A percentile compares a stretch with the other conserved stretches of the same genome.
phyloP scores from a whole-genome alignment of 2,888 invertebrate genomes.

The Mythimna ferrago region DNA sequence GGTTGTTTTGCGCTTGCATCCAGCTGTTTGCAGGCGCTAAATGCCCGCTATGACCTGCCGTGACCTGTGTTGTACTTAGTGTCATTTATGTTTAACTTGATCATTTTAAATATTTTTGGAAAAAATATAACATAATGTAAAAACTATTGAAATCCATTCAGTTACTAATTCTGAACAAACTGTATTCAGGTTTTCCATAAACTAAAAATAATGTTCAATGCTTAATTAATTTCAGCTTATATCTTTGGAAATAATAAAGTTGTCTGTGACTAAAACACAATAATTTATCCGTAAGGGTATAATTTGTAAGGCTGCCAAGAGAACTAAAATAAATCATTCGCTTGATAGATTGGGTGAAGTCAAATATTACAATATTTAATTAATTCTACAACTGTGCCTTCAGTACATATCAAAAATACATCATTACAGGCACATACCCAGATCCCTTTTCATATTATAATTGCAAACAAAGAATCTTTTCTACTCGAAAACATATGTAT shows the following conservation, averaged over 20 bases:
- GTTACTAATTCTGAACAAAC: too few species aligned
- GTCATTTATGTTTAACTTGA: too few species aligned
- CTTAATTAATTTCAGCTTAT: too few species aligned
- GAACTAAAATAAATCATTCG: neutral
- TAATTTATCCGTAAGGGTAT: neutral
- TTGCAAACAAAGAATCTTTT: conserved; percentile 49
- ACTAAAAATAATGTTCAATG: too few species aligned
- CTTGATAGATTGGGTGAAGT: neutral
- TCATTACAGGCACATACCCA: neutral
- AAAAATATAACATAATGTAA: too few species aligned
- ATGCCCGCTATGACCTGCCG: too few species aligned
- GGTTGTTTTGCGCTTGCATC: too few species aligned
- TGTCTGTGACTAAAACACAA: neutral
- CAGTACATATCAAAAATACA: neutral
- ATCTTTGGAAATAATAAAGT: neutral
- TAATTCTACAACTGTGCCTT: neutral
- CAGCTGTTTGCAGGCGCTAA: too few species aligned
- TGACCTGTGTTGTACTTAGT: too few species aligned
- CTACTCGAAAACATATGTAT: conserved; percentile 49
- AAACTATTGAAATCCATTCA: too few species aligned
- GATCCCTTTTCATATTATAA: conserved; percentile 10
- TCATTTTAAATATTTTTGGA: too few species aligned
- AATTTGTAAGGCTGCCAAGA: neutral
- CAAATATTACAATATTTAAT: neutral
- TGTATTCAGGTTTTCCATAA: too few species aligned